Evolutionary conservation across 2,797 vertebrate species (phyloP).

Genomic region (Hemitrygon akajei): DNA sequence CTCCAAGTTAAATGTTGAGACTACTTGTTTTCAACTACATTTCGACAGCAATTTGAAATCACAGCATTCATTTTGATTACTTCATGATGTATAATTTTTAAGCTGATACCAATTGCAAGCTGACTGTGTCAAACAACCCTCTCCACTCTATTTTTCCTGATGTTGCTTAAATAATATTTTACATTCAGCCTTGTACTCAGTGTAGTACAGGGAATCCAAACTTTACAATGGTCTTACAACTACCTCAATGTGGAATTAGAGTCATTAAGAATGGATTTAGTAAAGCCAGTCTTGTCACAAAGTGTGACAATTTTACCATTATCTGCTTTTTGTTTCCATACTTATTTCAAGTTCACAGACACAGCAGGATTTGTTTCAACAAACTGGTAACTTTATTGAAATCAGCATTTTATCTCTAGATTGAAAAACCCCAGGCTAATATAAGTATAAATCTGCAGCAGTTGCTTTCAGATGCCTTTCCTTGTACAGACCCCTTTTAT

Average conservation of each 20-base stretch:
- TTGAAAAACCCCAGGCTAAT: not conserved
- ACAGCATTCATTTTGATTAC: not conserved
- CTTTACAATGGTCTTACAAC: not conserved
- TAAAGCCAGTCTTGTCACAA: not conserved
- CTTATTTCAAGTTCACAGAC: too few relatives aligned
- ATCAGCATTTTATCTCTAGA: not conserved
- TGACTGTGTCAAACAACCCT: not conserved
- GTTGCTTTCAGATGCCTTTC: not conserved
- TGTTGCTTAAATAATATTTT: not conserved
- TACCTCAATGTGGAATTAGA: not conserved
- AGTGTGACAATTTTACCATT: too few relatives aligned
- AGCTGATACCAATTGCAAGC: not conserved
- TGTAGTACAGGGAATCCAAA: not conserved
- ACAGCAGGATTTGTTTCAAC: not conserved
- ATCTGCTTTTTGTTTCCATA: too few relatives aligned
- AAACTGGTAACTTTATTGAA: not conserved
- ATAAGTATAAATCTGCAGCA: not conserved
- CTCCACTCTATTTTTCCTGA: not conserved
- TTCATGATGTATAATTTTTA: not conserved
- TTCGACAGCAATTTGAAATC: too few relatives aligned
- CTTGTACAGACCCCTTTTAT: not conserved
- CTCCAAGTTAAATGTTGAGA: too few relatives aligned
- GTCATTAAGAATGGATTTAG: not conserved
- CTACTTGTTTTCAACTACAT: not conserved
- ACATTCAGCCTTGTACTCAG: not conserved